Base-by-base conservation (phyloP, 2,797 vertebrate species). In the Telmatherina bonti region DNA sequence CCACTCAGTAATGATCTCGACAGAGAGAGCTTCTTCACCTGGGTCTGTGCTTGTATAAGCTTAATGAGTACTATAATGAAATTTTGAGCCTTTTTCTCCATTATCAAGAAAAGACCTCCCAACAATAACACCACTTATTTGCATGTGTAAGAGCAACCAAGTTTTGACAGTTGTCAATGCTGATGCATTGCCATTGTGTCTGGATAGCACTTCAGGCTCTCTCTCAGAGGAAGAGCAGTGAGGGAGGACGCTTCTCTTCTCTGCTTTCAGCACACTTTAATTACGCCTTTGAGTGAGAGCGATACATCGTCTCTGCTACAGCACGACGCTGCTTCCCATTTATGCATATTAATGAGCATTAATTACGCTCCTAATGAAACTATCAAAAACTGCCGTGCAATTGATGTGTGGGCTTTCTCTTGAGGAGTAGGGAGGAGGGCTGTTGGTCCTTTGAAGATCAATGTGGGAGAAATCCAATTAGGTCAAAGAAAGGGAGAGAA, bases 341-440 rank as follows among this genome's bases (percentile, higher is more conserved):
- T 91, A 92, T 93, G 89, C 92, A 95, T 94, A 93, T 94, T 94
- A 94, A 95, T 94, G 78, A 94, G 91, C 89, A 93, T 92, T 94
- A 94, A 94, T 94, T 94, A 95, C 87, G 85, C 86, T 90, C 92
- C 93, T 94, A 94, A 94, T 94, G 92, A 93, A 94, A 93, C 85
- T 91, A 95, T 94, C 91, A 93, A 92, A 94, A 93, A 90, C 81
- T 76, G 86, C 79, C 36, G 35, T 53, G 84, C 91, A 88, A 93
- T 91, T 93, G 92, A 94, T 94, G 93, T 91, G 83, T 79, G 83
- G 74, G 83, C 73, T 87, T 89, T 91, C 90, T 88, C 83, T 88
- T 82, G 85, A 90, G 86, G 84, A 91, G 87, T 33, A 56, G 77
- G 85, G 80, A 88, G 86, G 88, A 87, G 84, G 78, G 75, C 74